phyloP scores from a whole-genome alignment of 2,113 vertebrate species.

The Nothobranchius furzeri region DNA sequence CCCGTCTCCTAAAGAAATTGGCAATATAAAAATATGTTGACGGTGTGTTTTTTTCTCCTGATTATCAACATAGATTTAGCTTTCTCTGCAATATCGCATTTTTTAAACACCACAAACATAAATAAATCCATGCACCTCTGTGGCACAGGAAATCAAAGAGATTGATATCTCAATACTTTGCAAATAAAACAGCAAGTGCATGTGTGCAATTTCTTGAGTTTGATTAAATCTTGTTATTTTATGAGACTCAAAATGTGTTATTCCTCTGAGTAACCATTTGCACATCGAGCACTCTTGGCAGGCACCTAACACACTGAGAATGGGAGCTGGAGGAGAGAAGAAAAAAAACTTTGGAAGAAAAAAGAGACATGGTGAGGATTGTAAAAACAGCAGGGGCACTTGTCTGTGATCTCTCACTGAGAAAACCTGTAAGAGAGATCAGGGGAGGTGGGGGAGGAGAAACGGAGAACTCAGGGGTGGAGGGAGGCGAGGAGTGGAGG shows the following conservation, averaged over 20 bases:
- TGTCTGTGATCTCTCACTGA: conserved; percentile 49
- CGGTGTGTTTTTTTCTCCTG: background rate
- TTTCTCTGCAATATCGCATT: background rate
- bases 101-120: background rate
- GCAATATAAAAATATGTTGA: background rate
- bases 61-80: conserved; percentile 2
- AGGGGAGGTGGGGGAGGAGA: conserved; percentile 36
- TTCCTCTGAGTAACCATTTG: background rate
- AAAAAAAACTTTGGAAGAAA: background rate
- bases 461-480: conserved; percentile 22
- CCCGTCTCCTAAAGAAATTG: too few relatives aligned
- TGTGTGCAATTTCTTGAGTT: background rate
- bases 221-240: background rate
- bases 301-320: conserved; percentile 22
- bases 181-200: background rate
- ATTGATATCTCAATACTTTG: background rate
- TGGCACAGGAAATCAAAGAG: background rate
- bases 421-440: conserved; percentile 49
- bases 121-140: background rate
- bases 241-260: background rate
- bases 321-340: background rate
- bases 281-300: conserved; percentile 10
- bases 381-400: conserved; percentile 56
- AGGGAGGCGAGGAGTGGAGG: conserved; percentile 4
- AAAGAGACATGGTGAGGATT: conserved; percentile 19